Evolutionary conservation across 2,888 invertebrate genomes (phyloP), one percentile per base, ranked within the genome.

Genomic region (Cinara cedri): DNA sequence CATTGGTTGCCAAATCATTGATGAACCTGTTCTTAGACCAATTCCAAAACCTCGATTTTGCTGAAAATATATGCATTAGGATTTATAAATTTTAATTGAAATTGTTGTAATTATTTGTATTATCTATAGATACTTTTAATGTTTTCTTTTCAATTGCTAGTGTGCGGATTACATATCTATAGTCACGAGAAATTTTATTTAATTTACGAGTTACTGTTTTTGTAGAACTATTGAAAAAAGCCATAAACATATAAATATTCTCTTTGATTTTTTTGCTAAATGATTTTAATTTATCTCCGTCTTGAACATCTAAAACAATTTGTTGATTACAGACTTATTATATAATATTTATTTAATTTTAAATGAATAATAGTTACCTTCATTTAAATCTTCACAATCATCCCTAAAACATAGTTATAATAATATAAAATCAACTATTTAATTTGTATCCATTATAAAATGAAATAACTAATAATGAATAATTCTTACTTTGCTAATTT

Each of bases 141-240:
- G 90, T 87, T 86, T 92, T 93, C 87, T 97, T 97, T 85, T 99
- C 98, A 81, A 92, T 90, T 0, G 92, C 91, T 76, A 99, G 89
- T 44, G 95, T 93, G 83, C 91, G 91, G 34, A 97, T 93, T 0
- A 99, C 96, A 85, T 96, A 97, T 84, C 98, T 90, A 87, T 98
- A 98, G 86, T 98, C 97, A 76, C 93, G 89, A 0, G 98, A 98
- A 84, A 94, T 91, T 83, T 89, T 90, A 88, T 98, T 96, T 81
- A 98, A 87, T 83, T 92, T 90, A 76, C 90, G 90, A 2, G 96
- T 96, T 72, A 94, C 85, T 26, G 95, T 93, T 74, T 95, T 92
- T 86, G 97, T 89, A 9, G 90, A 85, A 84, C 95, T 94, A 82
- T 91, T 91, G 78, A 95, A 85, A 83, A 96, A 91, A 24, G 91